These are phyloP conservation scores for Osmerus mordax DNA, from an alignment of 2,113 vertebrate genomes.

Conservation along the genomic window DNA sequence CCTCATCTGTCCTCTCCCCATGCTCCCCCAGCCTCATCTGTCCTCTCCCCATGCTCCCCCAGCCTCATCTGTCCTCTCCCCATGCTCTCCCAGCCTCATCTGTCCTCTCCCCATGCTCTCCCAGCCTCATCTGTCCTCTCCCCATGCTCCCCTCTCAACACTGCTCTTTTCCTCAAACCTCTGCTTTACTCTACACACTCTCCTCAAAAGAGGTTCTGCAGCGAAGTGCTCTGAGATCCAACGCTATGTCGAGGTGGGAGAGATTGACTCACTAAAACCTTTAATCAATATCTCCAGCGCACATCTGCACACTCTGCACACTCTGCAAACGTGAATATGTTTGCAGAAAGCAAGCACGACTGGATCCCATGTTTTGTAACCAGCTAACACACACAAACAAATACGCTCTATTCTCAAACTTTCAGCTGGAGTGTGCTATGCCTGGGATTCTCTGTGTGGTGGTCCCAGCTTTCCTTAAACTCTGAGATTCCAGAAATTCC, in stretches of 20 bases:
- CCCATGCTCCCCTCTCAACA: not conserved
- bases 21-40: not conserved
- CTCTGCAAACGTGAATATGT: too few relatives aligned
- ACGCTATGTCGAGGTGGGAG: too few relatives aligned
- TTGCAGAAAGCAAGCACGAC: constrained; percentile 4
- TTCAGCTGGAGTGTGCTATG: constrained; percentile 37
- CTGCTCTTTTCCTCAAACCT: not conserved
- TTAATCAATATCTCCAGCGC: too few relatives aligned
- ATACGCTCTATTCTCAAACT: not conserved
- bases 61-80: too few relatives aligned
- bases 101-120: not conserved
- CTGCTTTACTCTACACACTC: not conserved
- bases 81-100: not conserved
- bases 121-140: not conserved
- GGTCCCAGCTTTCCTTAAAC: constrained; percentile 52
- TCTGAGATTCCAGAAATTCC: constrained; percentile 67
- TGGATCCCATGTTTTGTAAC: not conserved
- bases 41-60: not conserved
- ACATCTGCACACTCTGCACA: too few relatives aligned
- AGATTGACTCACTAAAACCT: too few relatives aligned
- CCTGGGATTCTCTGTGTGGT: constrained; percentile 51
- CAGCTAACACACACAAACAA: not conserved
- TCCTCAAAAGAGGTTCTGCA: too few relatives aligned
- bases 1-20: too few relatives aligned
- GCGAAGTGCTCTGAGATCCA: too few relatives aligned